Evolutionary conservation across 2,113 vertebrate genomes (phyloP).

Genomic region (Podiceps cristatus): DNA sequence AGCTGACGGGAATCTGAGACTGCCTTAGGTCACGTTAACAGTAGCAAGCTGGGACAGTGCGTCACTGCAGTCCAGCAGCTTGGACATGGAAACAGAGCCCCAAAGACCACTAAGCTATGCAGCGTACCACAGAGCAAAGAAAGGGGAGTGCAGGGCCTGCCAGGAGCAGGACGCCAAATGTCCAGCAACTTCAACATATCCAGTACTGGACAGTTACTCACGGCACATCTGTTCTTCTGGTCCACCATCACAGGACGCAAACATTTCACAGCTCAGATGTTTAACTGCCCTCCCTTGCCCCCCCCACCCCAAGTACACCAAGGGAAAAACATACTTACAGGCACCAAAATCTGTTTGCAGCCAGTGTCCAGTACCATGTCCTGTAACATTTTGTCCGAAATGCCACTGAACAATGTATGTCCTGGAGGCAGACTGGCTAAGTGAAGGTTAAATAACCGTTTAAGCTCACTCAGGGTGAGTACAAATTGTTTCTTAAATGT

Average conservation of each 20-base stretch:
- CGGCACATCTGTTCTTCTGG: neutral
- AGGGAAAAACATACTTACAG: conserved; percentile 86
- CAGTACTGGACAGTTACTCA: fast-evolving
- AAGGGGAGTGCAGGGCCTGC: neutral
- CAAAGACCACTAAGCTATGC: neutral
- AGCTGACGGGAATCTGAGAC: neutral
- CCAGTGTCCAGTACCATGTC: conserved; percentile 89
- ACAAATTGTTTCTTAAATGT: conserved; percentile 94
- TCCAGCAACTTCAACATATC: neutral
- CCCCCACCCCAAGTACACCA: neutral
- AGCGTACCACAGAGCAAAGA: neutral
- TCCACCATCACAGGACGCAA: neutral
- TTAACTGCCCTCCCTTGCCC: neutral
- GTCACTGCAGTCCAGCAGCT: neutral
- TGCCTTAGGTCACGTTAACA: neutral
- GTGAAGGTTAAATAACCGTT: conserved; percentile 95
- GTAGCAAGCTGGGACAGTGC: neutral
- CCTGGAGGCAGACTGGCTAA: conserved; percentile 91
- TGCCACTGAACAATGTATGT: conserved; percentile 85
- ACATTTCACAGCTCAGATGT: neutral
- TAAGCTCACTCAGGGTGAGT: conserved; percentile 94
- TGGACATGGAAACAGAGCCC: neutral
- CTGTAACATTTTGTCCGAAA: conserved; percentile 94
- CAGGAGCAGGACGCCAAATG: neutral
- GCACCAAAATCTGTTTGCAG: conserved; percentile 97